A percentile compares a stretch with the other conserved stretches of the same genome.
phyloP scores from a whole-genome alignment of 23 tunicate species.

The Ciona savignyi region DNA sequence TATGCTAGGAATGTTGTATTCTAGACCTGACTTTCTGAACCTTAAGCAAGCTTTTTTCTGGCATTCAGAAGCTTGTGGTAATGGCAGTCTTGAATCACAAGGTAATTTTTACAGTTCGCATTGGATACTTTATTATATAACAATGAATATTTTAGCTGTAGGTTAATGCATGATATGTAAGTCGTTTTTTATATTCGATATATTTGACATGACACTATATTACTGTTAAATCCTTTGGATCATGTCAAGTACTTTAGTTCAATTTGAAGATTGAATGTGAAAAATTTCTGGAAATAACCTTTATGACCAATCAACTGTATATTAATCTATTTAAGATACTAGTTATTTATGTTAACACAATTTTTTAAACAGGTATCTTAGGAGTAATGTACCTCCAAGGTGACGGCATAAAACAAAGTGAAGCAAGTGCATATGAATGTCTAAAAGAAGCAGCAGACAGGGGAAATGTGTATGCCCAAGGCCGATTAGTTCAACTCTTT shows the following conservation, averaged over 20 bases:
- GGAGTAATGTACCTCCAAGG: slow-evolving; percentile 92
- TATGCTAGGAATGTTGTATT: slow-evolving; percentile 92
- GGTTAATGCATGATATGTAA: too few species aligned
- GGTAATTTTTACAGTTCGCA: too few species aligned
- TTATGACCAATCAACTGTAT: too few species aligned
- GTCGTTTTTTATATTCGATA: too few species aligned
- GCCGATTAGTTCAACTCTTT: slow-evolving; percentile 71
- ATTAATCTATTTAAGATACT: too few species aligned
- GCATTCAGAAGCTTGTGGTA: slow-evolving; percentile 99
- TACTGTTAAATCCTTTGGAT: too few species aligned
- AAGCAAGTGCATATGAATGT: slow-evolving; percentile 66
- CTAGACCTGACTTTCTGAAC: slow-evolving; percentile 77
- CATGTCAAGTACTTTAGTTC: too few species aligned
- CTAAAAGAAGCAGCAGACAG: slow-evolving; percentile 86
- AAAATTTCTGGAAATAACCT: too few species aligned
- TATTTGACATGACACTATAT: too few species aligned
- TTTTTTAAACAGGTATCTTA: slow-evolving; percentile 85
- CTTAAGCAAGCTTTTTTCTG: slow-evolving; percentile 85
- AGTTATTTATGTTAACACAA: neutral
- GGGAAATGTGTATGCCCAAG: slow-evolving; percentile 95
- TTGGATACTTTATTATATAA: too few species aligned
- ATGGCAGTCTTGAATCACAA: slow-evolving; percentile 95
- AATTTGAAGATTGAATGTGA: too few species aligned
- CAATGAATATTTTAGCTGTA: too few species aligned
- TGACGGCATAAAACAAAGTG: slow-evolving; percentile 42